Evolutionary conservation across 2,797 vertebrate species (phyloP), one percentile per base, ranked within the genome.

Genomic region (Lindbergichthys nudifrons): DNA sequence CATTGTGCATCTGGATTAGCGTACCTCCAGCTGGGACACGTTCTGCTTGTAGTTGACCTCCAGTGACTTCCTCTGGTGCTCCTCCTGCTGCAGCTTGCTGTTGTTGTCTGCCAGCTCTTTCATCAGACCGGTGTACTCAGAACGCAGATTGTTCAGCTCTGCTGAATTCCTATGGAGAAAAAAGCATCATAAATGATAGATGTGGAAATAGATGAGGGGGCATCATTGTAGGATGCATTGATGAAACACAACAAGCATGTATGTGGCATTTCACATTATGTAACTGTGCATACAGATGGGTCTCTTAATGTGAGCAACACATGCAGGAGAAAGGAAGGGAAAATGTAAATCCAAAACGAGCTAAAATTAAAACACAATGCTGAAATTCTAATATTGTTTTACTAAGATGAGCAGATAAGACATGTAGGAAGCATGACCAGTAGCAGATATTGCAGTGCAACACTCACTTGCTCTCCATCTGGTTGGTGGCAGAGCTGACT

Each of bases 381-480:
- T 26, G 26, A 26, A 4, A 26, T 10, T 69, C 16, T 18, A 1
- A 5, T 2, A 63, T 13, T 21, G 13, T 73, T 73, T 80, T 14
- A 72, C 30, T 32, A 67, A 5, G 3, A 32, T 39, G 36, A 77
- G n/a, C 61, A 65, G 59, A 57, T 19, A 18, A 70, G 57, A 58
- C 21, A 10, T 21, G 36, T 32, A 41, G n/a, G 45, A 12, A 52
- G 46, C 13, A 13, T 50, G 52, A 70, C 46, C 46, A 48, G 52
- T 15, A 15, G 13, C 18, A 14, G 23, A 15, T 58, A 69, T 5
- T 19, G 21, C 47, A 18, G 19, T 62, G 23, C 9, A 39, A 77
- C 73, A 96, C 97, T 91, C 92, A 99, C 98, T 99, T 99, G 96
- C 93, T 99, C 92, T 99, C 98, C 95, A 99, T 96, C 88, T 98